Conservation (phyloP, 2,797 vertebrate genomes). For the Sebastolobus altivelis region DNA sequence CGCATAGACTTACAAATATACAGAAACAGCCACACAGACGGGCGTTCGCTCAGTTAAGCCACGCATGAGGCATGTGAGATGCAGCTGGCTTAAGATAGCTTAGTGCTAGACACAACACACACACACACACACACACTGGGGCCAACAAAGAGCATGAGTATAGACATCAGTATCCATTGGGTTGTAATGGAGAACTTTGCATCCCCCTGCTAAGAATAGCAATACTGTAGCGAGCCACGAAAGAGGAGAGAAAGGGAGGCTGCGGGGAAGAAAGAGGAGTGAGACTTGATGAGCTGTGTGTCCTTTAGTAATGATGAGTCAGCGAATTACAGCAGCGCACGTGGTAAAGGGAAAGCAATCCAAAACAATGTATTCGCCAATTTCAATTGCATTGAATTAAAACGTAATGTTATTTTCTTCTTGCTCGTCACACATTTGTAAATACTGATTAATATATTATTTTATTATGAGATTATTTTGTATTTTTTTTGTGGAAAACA, state of each 20-base stretch:
- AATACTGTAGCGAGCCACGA: constrained; percentile 34
- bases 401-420: not conserved
- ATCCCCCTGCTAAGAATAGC: constrained; percentile 68
- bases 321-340: constrained; percentile 46
- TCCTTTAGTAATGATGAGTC: constrained; percentile 72
- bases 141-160: constrained; percentile 38
- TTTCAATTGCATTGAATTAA: not conserved
- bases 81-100: constrained; percentile 59
- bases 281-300: constrained; percentile 57
- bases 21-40: constrained; percentile 48
- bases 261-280: constrained; percentile 45
- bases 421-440: not conserved
- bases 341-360: constrained; percentile 28
- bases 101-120: constrained; percentile 33
- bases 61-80: constrained; percentile 50
- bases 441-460: not conserved
- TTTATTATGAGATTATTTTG: not conserved
- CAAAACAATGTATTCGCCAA: constrained; percentile 1
- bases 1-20: constrained; percentile 23
- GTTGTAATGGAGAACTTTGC: constrained; percentile 69
- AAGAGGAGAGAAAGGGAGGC: constrained; percentile 55
- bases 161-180: constrained; percentile 58
- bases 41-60: constrained; percentile 50
- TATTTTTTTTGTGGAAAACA: not conserved
- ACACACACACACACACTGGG: constrained; percentile 24